Evolutionary conservation across 2,797 vertebrate species (phyloP), one percentile per base, ranked within the genome.

Genomic region (Xiphorhynchus erythropygius): DNA sequence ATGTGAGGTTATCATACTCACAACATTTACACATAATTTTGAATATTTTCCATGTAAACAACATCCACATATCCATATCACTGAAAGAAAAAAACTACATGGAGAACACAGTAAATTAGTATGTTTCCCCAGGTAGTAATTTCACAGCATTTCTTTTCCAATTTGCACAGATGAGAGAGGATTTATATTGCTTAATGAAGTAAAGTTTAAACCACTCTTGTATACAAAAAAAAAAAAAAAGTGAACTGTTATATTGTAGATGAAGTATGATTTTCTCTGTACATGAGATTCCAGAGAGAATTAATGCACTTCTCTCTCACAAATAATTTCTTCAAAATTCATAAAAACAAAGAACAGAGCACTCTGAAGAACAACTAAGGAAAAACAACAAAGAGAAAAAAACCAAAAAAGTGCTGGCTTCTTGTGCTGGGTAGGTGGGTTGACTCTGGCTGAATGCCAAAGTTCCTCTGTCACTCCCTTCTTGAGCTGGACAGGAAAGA

Each of bases 41-140:
- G 35, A 90, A 30, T 90, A 76, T 86, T 90, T 96, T 84, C 47
- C 73, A 70, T 52, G 85, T 93, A 90, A 90, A 91, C 67, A 91
- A 53, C 65, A 63, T 76, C 35, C n/a, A 60, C 33, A 74, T 90
- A 86, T 84, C 67, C 69, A 30, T 93, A 76, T 84, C 47, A 60
- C 18, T 73, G 56, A 59, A 86, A 67, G 44, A 84, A 94, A 74
- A 33, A 84, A 92, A 59, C 52, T 90, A 49, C 47, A 42, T 0
- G 0, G 52, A 75, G 47, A 91, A 64, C 56, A 75, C 47, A 91
- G 79, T 80, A 93, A 91, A 93, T 90, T 19, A 69, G 18, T 88
- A 81, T 94, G 67, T 89, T 92, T 93, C 90, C 88, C 92, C 27
- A 83, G 75, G n/a, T 30, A 85, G 41, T 82, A 93, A 84, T 96